Conservation (phyloP, 1,140 invertebrate species). For the Eupeodes corollae region DNA sequence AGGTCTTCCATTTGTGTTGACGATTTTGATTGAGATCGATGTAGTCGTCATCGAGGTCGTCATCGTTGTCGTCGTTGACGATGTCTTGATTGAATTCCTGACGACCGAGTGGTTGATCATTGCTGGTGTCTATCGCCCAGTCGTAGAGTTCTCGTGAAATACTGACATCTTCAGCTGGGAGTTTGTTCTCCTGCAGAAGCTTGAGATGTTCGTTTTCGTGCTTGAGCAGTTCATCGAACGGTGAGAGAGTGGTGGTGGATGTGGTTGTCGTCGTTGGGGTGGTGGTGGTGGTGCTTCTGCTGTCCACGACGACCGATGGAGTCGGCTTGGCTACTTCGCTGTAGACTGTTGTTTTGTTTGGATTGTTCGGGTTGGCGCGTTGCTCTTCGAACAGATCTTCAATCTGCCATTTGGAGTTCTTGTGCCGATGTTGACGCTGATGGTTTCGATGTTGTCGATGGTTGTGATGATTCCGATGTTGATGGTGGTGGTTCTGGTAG, state of each 20-base stretch:
- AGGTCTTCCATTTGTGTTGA: conserved; percentile 6
- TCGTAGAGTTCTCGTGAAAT: conserved; percentile 2
- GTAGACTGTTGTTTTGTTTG: neutral
- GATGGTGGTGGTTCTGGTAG: conserved; percentile 20
- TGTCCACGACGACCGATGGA: neutral
- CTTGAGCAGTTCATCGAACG: neutral
- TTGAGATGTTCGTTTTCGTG: neutral
- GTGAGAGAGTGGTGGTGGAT: neutral
- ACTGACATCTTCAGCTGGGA: conserved; percentile 10
- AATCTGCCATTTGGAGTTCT: conserved; percentile 4
- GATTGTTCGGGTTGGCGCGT: neutral
- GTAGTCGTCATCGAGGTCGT: neutral
- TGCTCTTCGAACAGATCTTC: conserved; percentile 14
- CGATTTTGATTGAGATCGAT: neutral
- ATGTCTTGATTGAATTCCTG: neutral
- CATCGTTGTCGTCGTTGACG: conserved; percentile 1
- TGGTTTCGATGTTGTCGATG: neutral
- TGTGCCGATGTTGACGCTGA: neutral
- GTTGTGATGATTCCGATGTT: conserved; percentile 1
- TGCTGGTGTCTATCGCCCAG: neutral
- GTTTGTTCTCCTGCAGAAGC: conserved; percentile 4
- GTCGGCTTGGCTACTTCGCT: neutral
- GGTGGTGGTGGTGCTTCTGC: neutral
- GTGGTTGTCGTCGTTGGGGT: neutral
- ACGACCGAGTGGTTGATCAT: no score